Percentiles rank a stretch among this genome's conserved stretches.
These are phyloP conservation scores for Drosophila falleni DNA, from an alignment of 2,888 invertebrate species.

Conservation along the genomic window DNA sequence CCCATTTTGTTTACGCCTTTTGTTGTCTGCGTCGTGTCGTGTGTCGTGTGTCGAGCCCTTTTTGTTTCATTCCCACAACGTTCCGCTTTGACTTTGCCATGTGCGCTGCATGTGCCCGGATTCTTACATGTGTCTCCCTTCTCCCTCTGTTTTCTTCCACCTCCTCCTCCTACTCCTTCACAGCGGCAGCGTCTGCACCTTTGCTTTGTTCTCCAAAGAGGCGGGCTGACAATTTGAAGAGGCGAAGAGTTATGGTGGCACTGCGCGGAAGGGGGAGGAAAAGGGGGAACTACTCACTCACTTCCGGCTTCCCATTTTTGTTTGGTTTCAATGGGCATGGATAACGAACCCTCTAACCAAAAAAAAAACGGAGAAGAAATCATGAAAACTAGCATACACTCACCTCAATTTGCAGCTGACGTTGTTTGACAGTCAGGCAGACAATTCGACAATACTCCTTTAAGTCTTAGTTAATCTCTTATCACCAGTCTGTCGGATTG, in stretches of 20 bases:
- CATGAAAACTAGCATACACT: constrained; percentile 19
- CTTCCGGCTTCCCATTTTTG: constrained; percentile 55
- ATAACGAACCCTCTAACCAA: constrained; percentile 14
- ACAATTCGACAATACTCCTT: constrained; percentile 8
- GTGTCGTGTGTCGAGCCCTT: constrained; percentile 54
- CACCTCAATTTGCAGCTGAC: constrained; percentile 53
- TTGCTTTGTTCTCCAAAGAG: constrained; percentile 12
- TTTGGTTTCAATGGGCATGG: constrained; percentile 52
- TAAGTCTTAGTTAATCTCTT: constrained; percentile 31
- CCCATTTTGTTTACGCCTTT: constrained; percentile 62
- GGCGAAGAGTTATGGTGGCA: background rate
- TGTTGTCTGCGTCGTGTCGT: constrained; percentile 43
- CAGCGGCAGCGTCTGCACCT: constrained; percentile 9
- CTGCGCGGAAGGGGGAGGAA: background rate
- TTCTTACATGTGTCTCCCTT: constrained; percentile 25
- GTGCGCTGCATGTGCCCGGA: constrained; percentile 66
- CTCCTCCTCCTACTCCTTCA: background rate
- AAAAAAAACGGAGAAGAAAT: background rate
- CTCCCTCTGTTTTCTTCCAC: background rate
- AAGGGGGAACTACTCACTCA: constrained; percentile 44
- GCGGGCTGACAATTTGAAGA: background rate
- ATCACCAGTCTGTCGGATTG: constrained; percentile 27
- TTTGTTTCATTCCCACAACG: constrained; percentile 55
- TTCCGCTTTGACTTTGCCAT: constrained; percentile 43
- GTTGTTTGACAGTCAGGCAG: constrained; percentile 22